Percentiles rank a stretch among this genome's conserved stretches.
phyloP scores from a whole-genome alignment of 2,888 invertebrate genomes.

The Andricus curvator region DNA sequence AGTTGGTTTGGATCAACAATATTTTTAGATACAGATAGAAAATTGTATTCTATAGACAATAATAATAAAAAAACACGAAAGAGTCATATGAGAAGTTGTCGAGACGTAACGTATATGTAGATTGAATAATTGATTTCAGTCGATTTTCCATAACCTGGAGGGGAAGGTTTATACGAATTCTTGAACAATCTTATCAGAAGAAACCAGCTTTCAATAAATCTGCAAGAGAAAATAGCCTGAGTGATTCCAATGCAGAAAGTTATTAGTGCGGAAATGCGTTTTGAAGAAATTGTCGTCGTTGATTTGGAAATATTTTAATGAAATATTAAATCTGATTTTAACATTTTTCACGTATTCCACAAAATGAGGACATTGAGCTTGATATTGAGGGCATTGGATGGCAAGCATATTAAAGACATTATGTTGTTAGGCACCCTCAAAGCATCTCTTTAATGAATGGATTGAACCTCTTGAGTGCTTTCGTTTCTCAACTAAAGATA shows the following conservation, averaged over 20 bases:
- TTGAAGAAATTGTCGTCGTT: too few species aligned
- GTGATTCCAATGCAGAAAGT: neutral
- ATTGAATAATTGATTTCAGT: neutral
- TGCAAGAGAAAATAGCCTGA: neutral
- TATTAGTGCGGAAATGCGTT: neutral
- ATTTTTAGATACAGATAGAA: neutral
- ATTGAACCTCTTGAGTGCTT: neutral
- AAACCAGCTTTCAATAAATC: neutral
- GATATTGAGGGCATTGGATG: neutral
- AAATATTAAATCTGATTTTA: too few species aligned
- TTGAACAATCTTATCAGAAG: neutral
- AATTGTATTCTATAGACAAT: too few species aligned
- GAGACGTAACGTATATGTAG: neutral
- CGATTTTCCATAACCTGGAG: too few species aligned
- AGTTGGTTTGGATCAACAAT: neutral
- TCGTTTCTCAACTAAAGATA: neutral
- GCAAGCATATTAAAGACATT: neutral
- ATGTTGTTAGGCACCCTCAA: neutral
- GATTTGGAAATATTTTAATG: neutral
- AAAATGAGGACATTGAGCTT: neutral
- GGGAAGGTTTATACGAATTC: too few species aligned
- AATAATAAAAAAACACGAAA: too few species aligned
- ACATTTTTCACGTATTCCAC: neutral
- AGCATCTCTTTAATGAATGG: neutral
- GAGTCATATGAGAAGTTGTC: too few species aligned